A percentile compares a stretch with the other conserved stretches of the same genome.
Evolutionary conservation across 2,888 invertebrate species (phyloP).

Genomic region (Trachelus iudaicus): DNA sequence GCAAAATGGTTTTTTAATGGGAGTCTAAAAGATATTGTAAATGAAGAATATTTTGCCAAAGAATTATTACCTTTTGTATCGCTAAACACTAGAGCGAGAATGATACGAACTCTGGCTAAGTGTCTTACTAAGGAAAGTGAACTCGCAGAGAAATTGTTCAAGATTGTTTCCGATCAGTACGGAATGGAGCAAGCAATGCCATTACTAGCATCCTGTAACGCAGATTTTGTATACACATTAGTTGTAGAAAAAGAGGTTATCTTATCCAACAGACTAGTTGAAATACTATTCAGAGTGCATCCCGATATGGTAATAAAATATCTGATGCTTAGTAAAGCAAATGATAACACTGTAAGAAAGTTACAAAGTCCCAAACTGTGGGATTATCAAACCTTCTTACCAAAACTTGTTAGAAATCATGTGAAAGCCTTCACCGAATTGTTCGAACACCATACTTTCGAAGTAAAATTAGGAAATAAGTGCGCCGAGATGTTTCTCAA

Average conservation of each 20-base stretch:
- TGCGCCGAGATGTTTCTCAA: conserved; percentile 42
- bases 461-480: conserved; percentile 38
- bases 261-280: conserved; percentile 25
- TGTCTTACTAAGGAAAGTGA: conserved; percentile 34
- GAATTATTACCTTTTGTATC: conserved; percentile 47
- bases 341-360: not conserved
- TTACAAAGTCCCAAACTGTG: conserved; percentile 19
- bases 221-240: conserved; percentile 37
- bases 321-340: conserved; percentile 34
- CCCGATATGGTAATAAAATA: conserved; percentile 49
- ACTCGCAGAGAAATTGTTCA: conserved; percentile 51
- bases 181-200: conserved; percentile 40
- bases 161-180: conserved; percentile 30
- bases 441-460: conserved; percentile 22
- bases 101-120: conserved; percentile 44
- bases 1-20: conserved; percentile 52
- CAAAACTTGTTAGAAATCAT: conserved; percentile 41
- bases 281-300: conserved; percentile 35
- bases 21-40: conserved; percentile 32
- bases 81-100: conserved; percentile 38
- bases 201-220: conserved; percentile 46
- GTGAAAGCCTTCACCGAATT: conserved; percentile 41
- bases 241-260: conserved; percentile 29
- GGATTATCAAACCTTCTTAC: conserved; percentile 33
- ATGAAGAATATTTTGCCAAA: conserved; percentile 41